Base-by-base conservation (phyloP, 2,113 vertebrate genomes). In the Pteruthius melanotis region DNA sequence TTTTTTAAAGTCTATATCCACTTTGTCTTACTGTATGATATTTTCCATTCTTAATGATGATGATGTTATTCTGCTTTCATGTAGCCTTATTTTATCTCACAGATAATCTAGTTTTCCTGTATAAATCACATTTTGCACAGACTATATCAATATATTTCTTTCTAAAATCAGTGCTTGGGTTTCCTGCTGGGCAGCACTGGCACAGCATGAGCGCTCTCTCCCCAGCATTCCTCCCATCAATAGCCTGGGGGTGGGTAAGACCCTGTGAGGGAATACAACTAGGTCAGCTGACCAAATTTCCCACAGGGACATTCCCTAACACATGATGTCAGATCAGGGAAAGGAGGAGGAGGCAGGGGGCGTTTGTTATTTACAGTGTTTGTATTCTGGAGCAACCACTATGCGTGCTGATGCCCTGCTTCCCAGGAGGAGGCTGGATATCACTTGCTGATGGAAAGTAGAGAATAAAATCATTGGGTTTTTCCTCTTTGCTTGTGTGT, bases 361-460 rank as follows among this genome's bases (percentile, higher is more conserved):
- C 9, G 45, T 66, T 52, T 52, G 8, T 44, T 39, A 28, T 20
- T 45, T 37, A 44, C 15, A 30, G 5, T 40, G 6, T 52, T 74
- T 59, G 23, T 4, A 27, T 66, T 52, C 39, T 37, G 69, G 19
- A 59, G 60, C 22, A 52, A 16, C 13, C 7, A 15, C 44, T 72
- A 14, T 0, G 1, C 0, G 1, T 59, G 18, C 52, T 50, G 50
- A 50, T 27, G 22, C 50, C 26, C 15, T 56, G 10, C 6, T 65
- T 81, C 50, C 52, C 7, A 6, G 66, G 23, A 44, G n/a, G 27
- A 24, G 27, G 15, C 15, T 28, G 33, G 28, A 28, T 65, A 81
- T 44, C 44, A 33, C 19, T 64, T 57, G 12, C 42, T 66, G 37
- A 15, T 33, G 37, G 26, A 49, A 49, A 52, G 18, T n/a, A 66